A percentile compares a stretch with the other conserved stretches of the same genome.
Evolutionary conservation across 92 coral and sea anemone species (phyloP).

Genomic region (Actinernus sp.): DNA sequence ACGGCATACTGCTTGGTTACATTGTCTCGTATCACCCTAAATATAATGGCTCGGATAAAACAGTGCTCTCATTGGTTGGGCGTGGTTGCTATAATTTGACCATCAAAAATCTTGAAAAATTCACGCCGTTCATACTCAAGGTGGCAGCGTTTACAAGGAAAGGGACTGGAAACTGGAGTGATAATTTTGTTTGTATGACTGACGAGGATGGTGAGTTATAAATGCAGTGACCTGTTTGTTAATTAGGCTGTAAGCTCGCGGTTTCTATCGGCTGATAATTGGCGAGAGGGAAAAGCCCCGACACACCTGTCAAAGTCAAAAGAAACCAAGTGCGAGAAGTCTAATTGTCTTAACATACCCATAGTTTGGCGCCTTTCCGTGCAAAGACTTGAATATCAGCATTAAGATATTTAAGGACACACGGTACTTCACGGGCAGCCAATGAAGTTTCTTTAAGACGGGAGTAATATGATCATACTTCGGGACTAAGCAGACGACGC

Average conservation of each 20-base stretch:
- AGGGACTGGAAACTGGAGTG: conserved; percentile 52
- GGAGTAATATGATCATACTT: no score
- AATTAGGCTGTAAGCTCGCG: background rate
- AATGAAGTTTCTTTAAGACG: no score
- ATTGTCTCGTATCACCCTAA: conserved; percentile 16
- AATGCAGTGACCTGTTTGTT: no score
- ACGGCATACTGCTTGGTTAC: conserved; percentile 48
- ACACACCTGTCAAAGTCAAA: no score
- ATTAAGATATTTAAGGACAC: no score
- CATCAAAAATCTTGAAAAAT: conserved; percentile 17
- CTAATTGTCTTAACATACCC: no score
- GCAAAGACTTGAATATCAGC: no score
- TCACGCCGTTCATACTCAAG: conserved; percentile 32
- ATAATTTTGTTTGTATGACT: conserved; percentile 29
- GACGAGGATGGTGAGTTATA: conserved; percentile 47
- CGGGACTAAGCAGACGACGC: no score
- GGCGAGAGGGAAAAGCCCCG: background rate
- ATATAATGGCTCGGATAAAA: conserved; percentile 1
- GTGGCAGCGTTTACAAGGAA: conserved; percentile 36
- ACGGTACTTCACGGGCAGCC: no score
- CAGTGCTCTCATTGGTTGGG: background rate
- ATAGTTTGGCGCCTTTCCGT: no score
- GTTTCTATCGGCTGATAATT: no score
- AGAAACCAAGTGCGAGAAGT: no score
- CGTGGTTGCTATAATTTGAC: conserved; percentile 9